A percentile compares a stretch with the other conserved stretches of the same genome.
phyloP scores from a whole-genome alignment of 2,113 vertebrate species.

The Ivindomyrus marchei region DNA sequence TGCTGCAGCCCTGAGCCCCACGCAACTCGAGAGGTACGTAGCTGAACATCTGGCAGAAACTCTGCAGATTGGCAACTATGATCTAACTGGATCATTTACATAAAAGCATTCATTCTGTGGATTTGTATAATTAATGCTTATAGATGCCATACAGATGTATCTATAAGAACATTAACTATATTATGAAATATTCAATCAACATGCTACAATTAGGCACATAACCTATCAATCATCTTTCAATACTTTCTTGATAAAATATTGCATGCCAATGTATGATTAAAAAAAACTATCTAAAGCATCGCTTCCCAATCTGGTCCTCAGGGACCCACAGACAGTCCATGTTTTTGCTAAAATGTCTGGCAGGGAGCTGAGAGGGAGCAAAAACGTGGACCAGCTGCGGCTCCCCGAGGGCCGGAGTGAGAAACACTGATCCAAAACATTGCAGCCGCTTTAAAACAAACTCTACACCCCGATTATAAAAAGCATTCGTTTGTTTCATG shows the following conservation, averaged over 20 bases:
- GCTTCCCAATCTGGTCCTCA: neutral
- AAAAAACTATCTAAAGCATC: neutral
- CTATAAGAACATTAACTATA: neutral
- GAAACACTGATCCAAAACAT: neutral
- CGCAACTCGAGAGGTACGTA: slow-evolving; percentile 53
- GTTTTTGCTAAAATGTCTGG: neutral
- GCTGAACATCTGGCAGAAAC: neutral
- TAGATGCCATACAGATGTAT: neutral
- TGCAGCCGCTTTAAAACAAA: neutral
- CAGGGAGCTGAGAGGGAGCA: neutral
- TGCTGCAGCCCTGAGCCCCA: slow-evolving; percentile 28
- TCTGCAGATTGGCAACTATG: neutral
- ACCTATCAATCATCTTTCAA: neutral
- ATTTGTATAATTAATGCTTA: neutral
- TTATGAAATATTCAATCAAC: neutral
- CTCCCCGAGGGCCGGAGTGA: neutral
- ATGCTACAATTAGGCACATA: neutral
- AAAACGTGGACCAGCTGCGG: neutral
- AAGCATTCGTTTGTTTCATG: neutral
- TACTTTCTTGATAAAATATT: neutral
- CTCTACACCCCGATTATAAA: neutral
- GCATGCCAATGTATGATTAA: neutral
- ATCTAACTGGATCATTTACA: neutral
- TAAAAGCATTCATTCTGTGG: neutral
- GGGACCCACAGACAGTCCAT: neutral